Evolutionary conservation across 1,140 invertebrate species (phyloP), one percentile per base, ranked within the genome.

Genomic region (Lutraria rhynchaena): DNA sequence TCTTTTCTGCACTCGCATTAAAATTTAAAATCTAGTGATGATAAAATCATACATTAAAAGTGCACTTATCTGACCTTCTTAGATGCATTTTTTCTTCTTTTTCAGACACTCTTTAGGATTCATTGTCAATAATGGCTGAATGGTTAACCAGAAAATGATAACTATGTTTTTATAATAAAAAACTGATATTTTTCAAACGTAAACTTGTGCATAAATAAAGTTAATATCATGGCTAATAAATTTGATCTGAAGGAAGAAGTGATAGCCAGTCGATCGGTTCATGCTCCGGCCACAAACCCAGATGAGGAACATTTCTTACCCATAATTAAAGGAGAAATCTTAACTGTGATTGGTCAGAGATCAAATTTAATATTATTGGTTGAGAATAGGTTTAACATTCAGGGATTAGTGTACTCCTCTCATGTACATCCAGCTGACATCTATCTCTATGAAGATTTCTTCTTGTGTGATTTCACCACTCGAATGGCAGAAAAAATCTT

Each of bases 391-490:
- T 80, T 41, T 27, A 33, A 49, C 9, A 57, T 69, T n/a, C 49
- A 49, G 27, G 76, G 76, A 19, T 24, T 80, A 29, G 76, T 80
- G 1, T 33, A 60, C 17, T 27, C 22, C 0, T 24, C 57, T 51
- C 60, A 80, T 80, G 76, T 80, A 1, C 49, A 57, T 29, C 63
- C 41, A 0, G 51, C 53, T 0, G 60, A 80, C 35, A 57, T 60
- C 15, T 80, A 80, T 35, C 19, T 37, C 11, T 22, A 49, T 63
- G 78, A 81, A 27, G 69, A 81, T 41, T 81, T 73, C n/a, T 81
- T 60, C 60, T 19, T 81, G 13, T 60, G 37, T 31, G 78, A 81
- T 31, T 73, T 73, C 29, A 81, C 69, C 13, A 35, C 58, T 17
- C 51, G 35, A 22, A 81, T 81, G 69, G 78, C 78, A 1, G 78